phyloP scores from a whole-genome alignment of 1,140 invertebrate species.

The Conopomorpha cramerella region DNA sequence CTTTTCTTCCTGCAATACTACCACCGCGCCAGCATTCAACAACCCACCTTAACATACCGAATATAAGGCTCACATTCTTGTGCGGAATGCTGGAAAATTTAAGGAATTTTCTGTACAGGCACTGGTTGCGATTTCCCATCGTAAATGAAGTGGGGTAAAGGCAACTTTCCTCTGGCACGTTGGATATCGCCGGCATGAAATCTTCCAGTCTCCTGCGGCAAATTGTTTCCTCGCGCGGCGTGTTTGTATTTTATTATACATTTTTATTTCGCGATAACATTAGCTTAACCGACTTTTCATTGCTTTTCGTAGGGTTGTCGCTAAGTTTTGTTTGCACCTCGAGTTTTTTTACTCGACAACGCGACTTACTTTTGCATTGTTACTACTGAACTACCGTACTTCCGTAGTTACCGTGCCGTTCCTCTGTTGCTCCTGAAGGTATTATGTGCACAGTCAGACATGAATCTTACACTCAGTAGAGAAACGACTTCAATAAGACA shows the following conservation, averaged over 20 bases:
- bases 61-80: constrained; percentile 14
- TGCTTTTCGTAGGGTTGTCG: constrained; percentile 48
- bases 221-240: constrained; percentile 57
- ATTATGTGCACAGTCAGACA: too few species aligned
- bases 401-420: too few species aligned
- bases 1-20: constrained; percentile 52
- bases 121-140: constrained; percentile 17
- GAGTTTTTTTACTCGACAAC: too few species aligned
- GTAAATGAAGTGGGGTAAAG: constrained; percentile 18
- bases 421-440: too few species aligned
- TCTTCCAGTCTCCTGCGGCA: constrained; percentile 56
- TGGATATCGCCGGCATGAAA: constrained; percentile 29
- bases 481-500: too few species aligned
- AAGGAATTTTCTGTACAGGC: constrained; percentile 43
- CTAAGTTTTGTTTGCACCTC: too few species aligned
- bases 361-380: too few species aligned
- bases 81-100: constrained; percentile 24
- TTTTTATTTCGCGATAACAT: constrained; percentile 61
- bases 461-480: too few species aligned
- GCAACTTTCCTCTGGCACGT: constrained; percentile 11
- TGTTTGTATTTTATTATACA: constrained; percentile 62
- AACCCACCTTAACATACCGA: constrained; percentile 15
- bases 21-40: constrained; percentile 10
- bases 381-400: too few species aligned
- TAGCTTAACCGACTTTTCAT: constrained; percentile 62